Evolutionary conservation across 2,113 vertebrate genomes (phyloP).

Genomic region (Typhlomys cinereus): DNA sequence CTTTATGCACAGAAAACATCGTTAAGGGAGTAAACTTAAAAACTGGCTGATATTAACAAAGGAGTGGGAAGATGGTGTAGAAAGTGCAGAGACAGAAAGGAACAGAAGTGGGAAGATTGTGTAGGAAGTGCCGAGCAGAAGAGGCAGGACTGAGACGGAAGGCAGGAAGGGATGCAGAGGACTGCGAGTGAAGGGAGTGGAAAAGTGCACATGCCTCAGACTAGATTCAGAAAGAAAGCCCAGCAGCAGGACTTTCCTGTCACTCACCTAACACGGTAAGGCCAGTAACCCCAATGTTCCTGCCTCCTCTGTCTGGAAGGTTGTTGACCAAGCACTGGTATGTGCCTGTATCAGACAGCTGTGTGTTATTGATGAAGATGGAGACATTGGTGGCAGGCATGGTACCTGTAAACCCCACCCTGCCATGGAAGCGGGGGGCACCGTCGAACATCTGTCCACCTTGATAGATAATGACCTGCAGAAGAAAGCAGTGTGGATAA

Average conservation of each 20-base stretch:
- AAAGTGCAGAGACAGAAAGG: too few species aligned
- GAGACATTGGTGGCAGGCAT: constrained; percentile 99
- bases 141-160: not conserved
- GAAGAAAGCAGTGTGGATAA: constrained; percentile 66
- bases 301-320: constrained; percentile 94
- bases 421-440: constrained; percentile 93
- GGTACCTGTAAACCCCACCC: constrained; percentile 95
- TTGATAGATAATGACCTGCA: constrained; percentile 98
- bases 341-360: constrained; percentile 97
- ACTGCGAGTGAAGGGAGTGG: not conserved
- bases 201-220: not conserved
- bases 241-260: not conserved
- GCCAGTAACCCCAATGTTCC: constrained; percentile 97
- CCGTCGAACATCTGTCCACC: constrained; percentile 96
- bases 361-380: constrained; percentile 99
- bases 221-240: not conserved
- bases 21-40: not conserved
- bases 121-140: not conserved
- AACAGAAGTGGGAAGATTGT: not conserved
- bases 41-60: not conserved
- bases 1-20: constrained; percentile 1
- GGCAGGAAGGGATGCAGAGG: not conserved
- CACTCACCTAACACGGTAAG: constrained; percentile 96
- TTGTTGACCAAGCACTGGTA: constrained; percentile 99
- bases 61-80: not conserved